A percentile compares a stretch with the other conserved stretches of the same genome.
These are phyloP conservation scores for Mormyrus proboscirostris DNA, from an alignment of 2,797 vertebrate genomes.

Conservation along the genomic window DNA sequence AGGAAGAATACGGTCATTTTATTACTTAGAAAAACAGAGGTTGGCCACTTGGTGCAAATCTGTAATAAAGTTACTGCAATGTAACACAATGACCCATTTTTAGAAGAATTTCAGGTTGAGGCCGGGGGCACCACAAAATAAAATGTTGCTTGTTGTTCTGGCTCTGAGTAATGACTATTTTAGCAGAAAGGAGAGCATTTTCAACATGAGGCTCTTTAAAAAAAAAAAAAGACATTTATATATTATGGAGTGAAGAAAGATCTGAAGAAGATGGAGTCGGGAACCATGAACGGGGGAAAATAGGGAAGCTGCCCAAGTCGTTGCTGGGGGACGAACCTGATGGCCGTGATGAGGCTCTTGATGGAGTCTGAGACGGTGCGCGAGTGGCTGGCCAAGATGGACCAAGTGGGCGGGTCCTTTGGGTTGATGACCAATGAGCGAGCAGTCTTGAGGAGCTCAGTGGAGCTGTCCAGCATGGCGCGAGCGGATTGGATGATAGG, in stretches of 20 bases:
- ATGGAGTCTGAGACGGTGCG: conserved; percentile 96
- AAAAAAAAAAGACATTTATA: neutral
- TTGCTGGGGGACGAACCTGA: conserved; percentile 67
- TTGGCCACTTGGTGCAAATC: neutral
- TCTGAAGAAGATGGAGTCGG: neutral
- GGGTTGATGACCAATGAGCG: conserved; percentile 92
- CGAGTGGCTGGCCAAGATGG: conserved; percentile 88
- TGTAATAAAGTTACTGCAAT: neutral
- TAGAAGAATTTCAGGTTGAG: neutral
- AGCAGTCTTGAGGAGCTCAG: conserved; percentile 83
- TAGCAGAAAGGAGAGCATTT: neutral
- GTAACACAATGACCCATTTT: neutral
- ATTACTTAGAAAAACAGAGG: neutral
- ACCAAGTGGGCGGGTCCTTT: conserved; percentile 95
- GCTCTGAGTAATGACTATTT: neutral
- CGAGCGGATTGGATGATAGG: conserved; percentile 87
- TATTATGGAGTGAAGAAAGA: neutral
- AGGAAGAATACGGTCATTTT: neutral
- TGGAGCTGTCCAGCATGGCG: conserved; percentile 93
- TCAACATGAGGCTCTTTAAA: neutral
- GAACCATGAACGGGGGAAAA: neutral
- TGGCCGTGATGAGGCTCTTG: conserved; percentile 96
- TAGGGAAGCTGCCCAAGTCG: neutral
- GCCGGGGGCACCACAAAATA: neutral
- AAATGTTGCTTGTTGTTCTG: neutral